Evolutionary conservation across 2,113 vertebrate genomes (phyloP).

Genomic region (Clinocottus analis): DNA sequence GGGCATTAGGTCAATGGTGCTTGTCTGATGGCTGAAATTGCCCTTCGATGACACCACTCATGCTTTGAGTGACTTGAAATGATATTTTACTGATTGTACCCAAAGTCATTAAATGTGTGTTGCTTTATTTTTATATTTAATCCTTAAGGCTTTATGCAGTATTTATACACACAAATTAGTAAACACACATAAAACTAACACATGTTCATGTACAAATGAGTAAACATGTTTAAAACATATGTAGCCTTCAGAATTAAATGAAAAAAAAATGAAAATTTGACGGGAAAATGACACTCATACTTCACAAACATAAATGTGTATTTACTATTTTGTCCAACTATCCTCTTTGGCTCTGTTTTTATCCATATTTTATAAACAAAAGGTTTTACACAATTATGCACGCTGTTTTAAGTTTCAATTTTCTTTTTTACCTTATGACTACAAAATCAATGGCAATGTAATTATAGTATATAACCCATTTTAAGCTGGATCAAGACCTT

Average conservation of each 20-base stretch:
- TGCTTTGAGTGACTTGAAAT: constrained; percentile 32
- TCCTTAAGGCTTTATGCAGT: constrained; percentile 1
- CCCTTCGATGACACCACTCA: constrained; percentile 56
- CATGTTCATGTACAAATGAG: neutral
- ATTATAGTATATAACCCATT: constrained; percentile 16
- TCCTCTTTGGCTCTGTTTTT: neutral
- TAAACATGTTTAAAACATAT: neutral
- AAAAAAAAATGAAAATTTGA: no score
- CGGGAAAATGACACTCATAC: neutral
- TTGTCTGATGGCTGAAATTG: constrained; percentile 66
- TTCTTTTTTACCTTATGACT: neutral
- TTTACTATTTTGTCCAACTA: neutral
- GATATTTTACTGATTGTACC: constrained; percentile 10
- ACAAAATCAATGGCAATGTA: neutral
- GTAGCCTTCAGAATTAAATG: constrained; percentile 8
- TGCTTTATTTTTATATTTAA: constrained; percentile 5
- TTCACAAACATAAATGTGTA: neutral
- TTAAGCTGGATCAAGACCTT: constrained; percentile 61
- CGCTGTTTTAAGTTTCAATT: constrained; percentile 7
- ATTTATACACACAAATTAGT: neutral
- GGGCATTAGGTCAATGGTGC: constrained; percentile 65
- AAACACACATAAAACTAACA: constrained; percentile 1
- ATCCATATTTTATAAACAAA: neutral
- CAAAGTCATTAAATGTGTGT: neutral
- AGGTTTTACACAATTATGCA: neutral